Evolutionary conservation across 1,140 invertebrate genomes (phyloP).

Genomic region (Drosophila busckii): DNA sequence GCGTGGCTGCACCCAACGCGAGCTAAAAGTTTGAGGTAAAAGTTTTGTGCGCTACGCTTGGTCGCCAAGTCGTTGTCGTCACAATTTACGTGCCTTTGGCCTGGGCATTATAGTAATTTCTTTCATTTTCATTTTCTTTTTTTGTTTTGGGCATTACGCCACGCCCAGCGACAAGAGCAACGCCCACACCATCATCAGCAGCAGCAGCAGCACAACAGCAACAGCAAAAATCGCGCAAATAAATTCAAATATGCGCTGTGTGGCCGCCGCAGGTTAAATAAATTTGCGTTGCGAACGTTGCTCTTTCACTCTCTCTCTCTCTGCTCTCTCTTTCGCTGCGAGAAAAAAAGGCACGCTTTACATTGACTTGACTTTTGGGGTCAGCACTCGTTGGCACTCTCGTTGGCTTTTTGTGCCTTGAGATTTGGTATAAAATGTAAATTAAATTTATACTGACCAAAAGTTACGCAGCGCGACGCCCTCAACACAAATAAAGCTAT

Average conservation of each 20-base stretch:
- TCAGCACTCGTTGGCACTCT: background rate
- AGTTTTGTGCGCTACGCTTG: slow-evolving; percentile 38
- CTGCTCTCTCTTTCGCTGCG: background rate
- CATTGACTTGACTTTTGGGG: no score
- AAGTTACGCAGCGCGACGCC: background rate
- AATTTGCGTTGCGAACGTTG: slow-evolving; percentile 51
- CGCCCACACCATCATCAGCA: background rate
- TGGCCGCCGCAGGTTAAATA: slow-evolving; percentile 70
- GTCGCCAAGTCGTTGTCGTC: slow-evolving; percentile 27
- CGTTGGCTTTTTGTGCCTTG: slow-evolving; percentile 4
- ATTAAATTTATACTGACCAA: slow-evolving; percentile 53
- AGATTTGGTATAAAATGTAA: slow-evolving; percentile 61
- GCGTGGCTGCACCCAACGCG: slow-evolving; percentile 57
- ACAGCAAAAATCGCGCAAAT: no score
- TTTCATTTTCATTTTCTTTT: slow-evolving; percentile 14
- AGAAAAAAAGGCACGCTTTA: no score
- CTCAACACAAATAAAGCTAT: slow-evolving; percentile 42
- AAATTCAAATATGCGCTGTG: slow-evolving; percentile 70
- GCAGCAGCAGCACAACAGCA: no score
- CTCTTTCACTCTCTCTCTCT: no score
- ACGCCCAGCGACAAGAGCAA: slow-evolving; percentile 1
- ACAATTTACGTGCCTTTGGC: slow-evolving; percentile 61
- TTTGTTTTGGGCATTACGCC: slow-evolving; percentile 61
- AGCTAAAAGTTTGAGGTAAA: slow-evolving; percentile 54
- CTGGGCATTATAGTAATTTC: no score